Evolutionary conservation across 2,888 invertebrate species (phyloP), one percentile per base, ranked within the genome.

Genomic region (Drosophila prostipennis): DNA sequence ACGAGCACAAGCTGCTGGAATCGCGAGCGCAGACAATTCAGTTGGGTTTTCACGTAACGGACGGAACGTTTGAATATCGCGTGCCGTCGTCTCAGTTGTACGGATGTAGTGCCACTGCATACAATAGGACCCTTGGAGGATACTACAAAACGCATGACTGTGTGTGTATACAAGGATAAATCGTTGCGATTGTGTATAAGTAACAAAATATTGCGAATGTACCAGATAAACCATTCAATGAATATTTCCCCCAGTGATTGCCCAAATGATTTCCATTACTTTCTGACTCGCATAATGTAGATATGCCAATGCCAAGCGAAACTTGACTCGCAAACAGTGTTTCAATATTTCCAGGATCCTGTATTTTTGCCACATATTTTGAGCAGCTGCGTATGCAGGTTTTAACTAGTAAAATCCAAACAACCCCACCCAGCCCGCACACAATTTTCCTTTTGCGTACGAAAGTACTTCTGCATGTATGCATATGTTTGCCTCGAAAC

Each of bases 41-140:
- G 72, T 85, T 85, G 73, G 78, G 86, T 85, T 87, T 74, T 74
- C 72, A 74, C 61, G 56, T 73, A 77, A 72, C 83, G 73, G 39
- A 76, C 76, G 48, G 56, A 55, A 77, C 72, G 80, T 74, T 74
- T 78, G 78, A 84, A 70, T 63, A 43, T 57, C 46, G 69, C 51
- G 40, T 39, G 49, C 39, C 42, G 51, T 39, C 42, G 39, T 39
- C 60, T 43, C 54, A 34, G 49, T 49, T 51, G 53, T 56, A 23
- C 68, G 43, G 26, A 42, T 23, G 40, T 36, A 32, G 52, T 26
- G 23, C 26, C 64, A 45, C 34, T 68, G 55, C 49, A 64, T 43
- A 56, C 69, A 68, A 51, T 56, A 51, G 55, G 19, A 7, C 40
- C 32, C 53, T 45, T 45, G 49, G 57, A 57, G 68, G 59, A 74